A percentile compares a stretch with the other conserved stretches of the same genome.
phyloP scores from a whole-genome alignment of 1,140 invertebrate genomes.

The Pseudomyrmex gracilis region DNA sequence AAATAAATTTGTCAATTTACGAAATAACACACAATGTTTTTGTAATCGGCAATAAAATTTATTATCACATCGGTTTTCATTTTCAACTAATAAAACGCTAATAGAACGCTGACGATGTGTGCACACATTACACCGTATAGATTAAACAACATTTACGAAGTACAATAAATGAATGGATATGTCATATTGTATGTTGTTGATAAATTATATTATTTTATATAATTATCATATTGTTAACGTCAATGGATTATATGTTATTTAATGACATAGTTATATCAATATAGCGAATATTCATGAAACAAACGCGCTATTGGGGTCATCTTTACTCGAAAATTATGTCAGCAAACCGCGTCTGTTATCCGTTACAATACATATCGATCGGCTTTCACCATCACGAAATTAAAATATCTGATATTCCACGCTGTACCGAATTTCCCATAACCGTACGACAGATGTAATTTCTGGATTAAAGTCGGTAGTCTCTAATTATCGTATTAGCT shows the following conservation, averaged over 20 bases:
- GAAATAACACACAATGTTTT: background rate
- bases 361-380: constrained; percentile 21
- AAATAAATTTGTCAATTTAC: background rate
- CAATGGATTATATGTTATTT: constrained; percentile 3
- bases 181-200: background rate
- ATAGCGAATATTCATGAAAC: constrained; percentile 8
- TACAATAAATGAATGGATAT: background rate
- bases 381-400: background rate
- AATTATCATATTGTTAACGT: background rate
- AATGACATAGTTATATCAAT: background rate
- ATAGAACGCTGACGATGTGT: too few species aligned
- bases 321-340: constrained; percentile 13
- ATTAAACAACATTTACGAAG: background rate
- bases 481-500: constrained; percentile 56
- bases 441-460: constrained; percentile 42
- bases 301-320: background rate
- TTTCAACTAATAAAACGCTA: background rate
- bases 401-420: constrained; percentile 47
- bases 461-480: constrained; percentile 52
- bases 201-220: background rate
- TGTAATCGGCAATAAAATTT: background rate
- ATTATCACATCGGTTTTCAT: background rate
- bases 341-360: constrained; percentile 15
- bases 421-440: background rate
- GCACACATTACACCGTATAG: background rate